These are phyloP conservation scores for Acanthaster planci DNA, from an alignment of 35 echinoderm and acorn worm species.

Conservation along the genomic window DNA sequence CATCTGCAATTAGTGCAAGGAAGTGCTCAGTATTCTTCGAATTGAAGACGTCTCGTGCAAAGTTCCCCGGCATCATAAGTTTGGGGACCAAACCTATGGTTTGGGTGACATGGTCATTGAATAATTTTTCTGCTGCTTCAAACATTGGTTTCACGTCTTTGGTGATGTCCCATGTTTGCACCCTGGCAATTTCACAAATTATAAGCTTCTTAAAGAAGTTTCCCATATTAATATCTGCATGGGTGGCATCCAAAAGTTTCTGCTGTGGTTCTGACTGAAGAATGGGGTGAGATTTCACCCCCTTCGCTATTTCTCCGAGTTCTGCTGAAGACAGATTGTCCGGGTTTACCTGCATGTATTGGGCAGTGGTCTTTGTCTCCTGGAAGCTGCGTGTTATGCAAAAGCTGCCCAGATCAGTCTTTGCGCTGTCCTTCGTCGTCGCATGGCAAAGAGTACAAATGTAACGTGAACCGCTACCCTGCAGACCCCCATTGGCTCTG, in stretches of 20 bases:
- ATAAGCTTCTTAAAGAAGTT: slow-evolving; percentile 57
- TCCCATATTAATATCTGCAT: slow-evolving; percentile 62
- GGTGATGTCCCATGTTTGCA: slow-evolving; percentile 8
- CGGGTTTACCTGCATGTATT: slow-evolving; percentile 38
- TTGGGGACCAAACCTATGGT: slow-evolving; percentile 20
- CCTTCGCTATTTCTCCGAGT: slow-evolving; percentile 16
- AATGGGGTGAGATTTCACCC: slow-evolving; percentile 23
- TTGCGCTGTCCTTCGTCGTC: slow-evolving; percentile 2
- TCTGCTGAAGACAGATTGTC: slow-evolving; percentile 23
- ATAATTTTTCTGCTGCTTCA: slow-evolving; percentile 13
- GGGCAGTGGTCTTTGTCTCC: neutral
- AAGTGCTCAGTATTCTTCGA: slow-evolving; percentile 10
- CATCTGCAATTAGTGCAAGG: slow-evolving; percentile 6
- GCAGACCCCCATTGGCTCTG: slow-evolving; percentile 24
- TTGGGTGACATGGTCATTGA: neutral
- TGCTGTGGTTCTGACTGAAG: neutral
- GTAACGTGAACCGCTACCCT: slow-evolving; percentile 50
- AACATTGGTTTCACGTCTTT: slow-evolving; percentile 15
- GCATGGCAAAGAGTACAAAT: slow-evolving; percentile 39
- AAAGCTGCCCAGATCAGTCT: slow-evolving; percentile 9
- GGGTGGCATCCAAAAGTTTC: slow-evolving; percentile 40
- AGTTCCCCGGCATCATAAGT: slow-evolving; percentile 61
- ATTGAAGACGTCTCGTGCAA: slow-evolving; percentile 16
- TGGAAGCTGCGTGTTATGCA: slow-evolving; percentile 9
- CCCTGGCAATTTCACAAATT: slow-evolving; percentile 30